A percentile compares a stretch with the other conserved stretches of the same genome.
phyloP scores from a whole-genome alignment of 53 echinoderm and acorn worm species.

The Patiria pectinifera region DNA sequence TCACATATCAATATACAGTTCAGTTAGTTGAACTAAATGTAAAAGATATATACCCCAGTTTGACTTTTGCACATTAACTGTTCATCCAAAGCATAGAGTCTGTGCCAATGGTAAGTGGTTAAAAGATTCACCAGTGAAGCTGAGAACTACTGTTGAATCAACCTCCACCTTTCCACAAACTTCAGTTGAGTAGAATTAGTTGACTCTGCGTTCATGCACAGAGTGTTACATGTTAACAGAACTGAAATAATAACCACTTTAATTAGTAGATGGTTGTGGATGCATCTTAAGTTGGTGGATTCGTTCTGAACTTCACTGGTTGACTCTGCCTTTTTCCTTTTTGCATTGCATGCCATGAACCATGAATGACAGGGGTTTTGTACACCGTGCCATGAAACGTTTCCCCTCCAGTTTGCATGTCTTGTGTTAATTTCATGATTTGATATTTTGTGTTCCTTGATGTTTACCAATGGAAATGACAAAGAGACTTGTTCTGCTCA shows the following conservation, averaged over 20 bases:
- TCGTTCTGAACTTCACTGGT: slow-evolving; percentile 15
- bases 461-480: neutral
- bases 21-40: no score
- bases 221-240: neutral
- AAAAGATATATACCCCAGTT: no score
- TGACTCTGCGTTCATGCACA: neutral
- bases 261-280: neutral
- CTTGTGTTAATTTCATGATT: neutral
- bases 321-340: neutral
- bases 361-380: slow-evolving; percentile 21
- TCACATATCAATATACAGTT: no score
- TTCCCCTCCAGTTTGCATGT: neutral
- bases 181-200: neutral
- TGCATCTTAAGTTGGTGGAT: neutral
- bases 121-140: slow-evolving; percentile 12
- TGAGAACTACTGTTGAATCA: neutral
- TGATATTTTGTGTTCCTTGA: neutral
- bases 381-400: neutral
- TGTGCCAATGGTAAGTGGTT: slow-evolving; percentile 34
- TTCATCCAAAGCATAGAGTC: slow-evolving; percentile 45
- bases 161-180: slow-evolving; percentile 11
- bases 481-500: neutral
- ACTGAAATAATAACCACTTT: neutral
- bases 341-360: slow-evolving; percentile 20
- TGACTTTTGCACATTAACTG: slow-evolving; percentile 31